Evolutionary conservation across 2,888 invertebrate genomes (phyloP).

Genomic region (Eupithecia exiguata): DNA sequence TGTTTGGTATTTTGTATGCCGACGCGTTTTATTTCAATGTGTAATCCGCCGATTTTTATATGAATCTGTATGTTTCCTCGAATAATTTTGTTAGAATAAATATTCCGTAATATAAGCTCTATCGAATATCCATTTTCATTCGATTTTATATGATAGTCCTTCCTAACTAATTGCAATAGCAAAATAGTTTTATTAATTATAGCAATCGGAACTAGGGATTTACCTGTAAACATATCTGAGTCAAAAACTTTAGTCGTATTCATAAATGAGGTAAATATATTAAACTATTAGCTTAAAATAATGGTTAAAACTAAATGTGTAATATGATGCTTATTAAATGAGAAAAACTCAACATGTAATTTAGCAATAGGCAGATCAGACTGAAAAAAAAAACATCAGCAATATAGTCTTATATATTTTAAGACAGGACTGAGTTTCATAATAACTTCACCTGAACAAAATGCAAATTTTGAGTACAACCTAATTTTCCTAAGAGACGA

Average conservation of each 20-base stretch:
- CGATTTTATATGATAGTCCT: slow-evolving; percentile 13
- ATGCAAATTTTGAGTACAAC: slow-evolving; percentile 1
- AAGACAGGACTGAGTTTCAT: not conserved
- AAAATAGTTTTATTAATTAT: slow-evolving; percentile 11
- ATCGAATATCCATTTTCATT: slow-evolving; percentile 9
- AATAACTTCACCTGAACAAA: not conserved
- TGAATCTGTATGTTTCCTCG: slow-evolving; percentile 15
- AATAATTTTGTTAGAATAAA: not conserved
- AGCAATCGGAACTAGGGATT: slow-evolving; percentile 1
- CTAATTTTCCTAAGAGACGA: not conserved
- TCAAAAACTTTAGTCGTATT: slow-evolving; percentile 26
- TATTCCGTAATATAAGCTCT: not conserved
- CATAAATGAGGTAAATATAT: slow-evolving; percentile 20
- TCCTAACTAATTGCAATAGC: slow-evolving; percentile 18
- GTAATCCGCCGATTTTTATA: slow-evolving; percentile 20
- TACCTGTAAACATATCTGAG: slow-evolving; percentile 30
- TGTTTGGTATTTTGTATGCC: slow-evolving; percentile 14
- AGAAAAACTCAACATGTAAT: not conserved
- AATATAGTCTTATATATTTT: not conserved
- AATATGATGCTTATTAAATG: slow-evolving; percentile 6
- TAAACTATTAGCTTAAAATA: slow-evolving; percentile 8
- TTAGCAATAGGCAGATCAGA: not conserved
- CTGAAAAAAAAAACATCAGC: not conserved
- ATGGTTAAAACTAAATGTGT: slow-evolving; percentile 12
- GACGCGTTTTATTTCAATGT: slow-evolving; percentile 21